These are phyloP conservation scores for Xiphophorus hellerii DNA, from an alignment of 2,113 vertebrate species.

Conservation along the genomic window DNA sequence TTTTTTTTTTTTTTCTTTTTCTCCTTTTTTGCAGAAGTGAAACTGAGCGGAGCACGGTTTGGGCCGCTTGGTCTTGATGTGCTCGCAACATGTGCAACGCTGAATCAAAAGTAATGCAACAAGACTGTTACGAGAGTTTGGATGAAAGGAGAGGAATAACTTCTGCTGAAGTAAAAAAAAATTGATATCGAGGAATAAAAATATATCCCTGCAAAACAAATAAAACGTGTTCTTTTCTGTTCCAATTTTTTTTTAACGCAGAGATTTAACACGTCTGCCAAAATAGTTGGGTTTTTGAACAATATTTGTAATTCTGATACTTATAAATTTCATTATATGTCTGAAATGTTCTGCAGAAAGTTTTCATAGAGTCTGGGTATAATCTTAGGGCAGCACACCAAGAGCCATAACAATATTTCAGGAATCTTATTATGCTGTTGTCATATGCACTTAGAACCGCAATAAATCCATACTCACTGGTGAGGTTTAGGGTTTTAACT, in stretches of 20 bases:
- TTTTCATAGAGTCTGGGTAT: not conserved
- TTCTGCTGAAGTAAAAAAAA: not conserved
- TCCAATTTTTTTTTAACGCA: too few species aligned
- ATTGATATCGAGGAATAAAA: too few species aligned
- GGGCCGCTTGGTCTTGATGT: not conserved
- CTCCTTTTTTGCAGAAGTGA: constrained; percentile 53
- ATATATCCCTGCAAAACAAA: too few species aligned
- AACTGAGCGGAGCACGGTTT: constrained; percentile 22
- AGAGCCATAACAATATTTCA: not conserved
- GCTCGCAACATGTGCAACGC: not conserved
- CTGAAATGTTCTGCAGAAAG: too few species aligned
- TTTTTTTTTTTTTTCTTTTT: too few species aligned
- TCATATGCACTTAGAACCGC: not conserved
- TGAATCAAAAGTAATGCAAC: not conserved
- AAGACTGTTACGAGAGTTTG: not conserved
- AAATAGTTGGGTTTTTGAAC: too few species aligned
- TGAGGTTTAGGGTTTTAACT: not conserved
- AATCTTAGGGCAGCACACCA: not conserved
- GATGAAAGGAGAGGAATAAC: not conserved
- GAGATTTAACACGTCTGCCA: too few species aligned
- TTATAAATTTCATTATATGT: too few species aligned
- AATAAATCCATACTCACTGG: not conserved
- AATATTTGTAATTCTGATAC: too few species aligned
- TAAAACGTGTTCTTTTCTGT: too few species aligned
- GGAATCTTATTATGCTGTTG: not conserved